phyloP scores from a whole-genome alignment of 2,797 vertebrate species.

The Australoheros facetus region DNA sequence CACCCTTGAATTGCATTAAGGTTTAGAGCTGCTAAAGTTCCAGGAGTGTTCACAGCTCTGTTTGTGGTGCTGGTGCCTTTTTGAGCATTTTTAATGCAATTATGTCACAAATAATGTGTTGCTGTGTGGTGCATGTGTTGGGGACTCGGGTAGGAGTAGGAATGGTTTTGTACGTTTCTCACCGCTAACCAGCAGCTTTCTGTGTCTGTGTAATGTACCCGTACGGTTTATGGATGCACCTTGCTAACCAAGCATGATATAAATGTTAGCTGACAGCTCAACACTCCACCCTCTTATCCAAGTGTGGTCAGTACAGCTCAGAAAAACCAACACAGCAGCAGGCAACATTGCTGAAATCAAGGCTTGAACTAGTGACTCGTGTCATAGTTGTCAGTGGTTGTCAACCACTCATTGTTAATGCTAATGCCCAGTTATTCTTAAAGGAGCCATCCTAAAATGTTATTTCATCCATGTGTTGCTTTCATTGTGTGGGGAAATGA shows the following conservation, averaged over 20 bases:
- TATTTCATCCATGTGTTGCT: background rate
- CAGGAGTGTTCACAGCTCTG: background rate
- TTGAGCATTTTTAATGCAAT: background rate
- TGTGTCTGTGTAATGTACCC: background rate
- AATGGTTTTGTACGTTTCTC: background rate
- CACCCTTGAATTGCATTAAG: background rate
- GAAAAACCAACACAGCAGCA: background rate
- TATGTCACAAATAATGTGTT: background rate
- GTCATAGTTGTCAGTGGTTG: background rate
- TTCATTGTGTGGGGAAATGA: slow-evolving; percentile 47
- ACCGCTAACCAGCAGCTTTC: background rate
- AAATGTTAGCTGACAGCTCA: background rate
- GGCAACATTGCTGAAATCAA: background rate
- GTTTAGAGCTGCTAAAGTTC: background rate
- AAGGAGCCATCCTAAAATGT: background rate
- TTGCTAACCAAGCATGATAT: background rate
- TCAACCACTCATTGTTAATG: background rate
- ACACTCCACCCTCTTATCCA: background rate
- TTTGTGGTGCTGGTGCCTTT: background rate
- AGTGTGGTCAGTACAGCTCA: background rate
- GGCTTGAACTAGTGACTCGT: background rate
- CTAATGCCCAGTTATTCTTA: background rate
- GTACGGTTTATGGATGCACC: background rate
- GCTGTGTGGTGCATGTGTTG: background rate
- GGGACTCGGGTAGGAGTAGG: background rate